phyloP scores from a whole-genome alignment of 2,888 invertebrate species.

The Strigamia crassipes region DNA sequence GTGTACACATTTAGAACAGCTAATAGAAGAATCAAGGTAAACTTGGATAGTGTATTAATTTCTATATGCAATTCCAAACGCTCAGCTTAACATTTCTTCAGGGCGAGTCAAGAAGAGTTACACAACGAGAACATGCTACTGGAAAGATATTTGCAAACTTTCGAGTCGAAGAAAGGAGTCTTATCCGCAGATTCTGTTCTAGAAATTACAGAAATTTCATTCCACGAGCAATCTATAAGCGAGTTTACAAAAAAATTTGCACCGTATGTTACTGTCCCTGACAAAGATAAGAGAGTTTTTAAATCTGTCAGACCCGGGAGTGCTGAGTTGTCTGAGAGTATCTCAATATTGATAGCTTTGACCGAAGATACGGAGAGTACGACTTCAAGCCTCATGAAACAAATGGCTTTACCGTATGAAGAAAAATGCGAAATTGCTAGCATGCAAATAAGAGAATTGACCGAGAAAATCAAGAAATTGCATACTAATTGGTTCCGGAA shows the following conservation, averaged over 20 bases:
- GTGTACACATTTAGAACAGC: too few relatives aligned
- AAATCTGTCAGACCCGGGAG: background rate
- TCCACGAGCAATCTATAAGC: background rate
- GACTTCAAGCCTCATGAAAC: background rate
- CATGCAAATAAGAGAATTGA: background rate
- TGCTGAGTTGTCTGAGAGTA: background rate
- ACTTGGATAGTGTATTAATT: too few relatives aligned
- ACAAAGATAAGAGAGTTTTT: background rate
- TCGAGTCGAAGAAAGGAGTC: background rate
- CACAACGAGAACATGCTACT: background rate
- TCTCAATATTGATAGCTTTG: background rate
- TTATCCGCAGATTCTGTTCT: background rate
- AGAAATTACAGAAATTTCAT: too few relatives aligned
- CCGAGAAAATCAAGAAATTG: background rate
- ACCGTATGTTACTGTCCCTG: too few relatives aligned
- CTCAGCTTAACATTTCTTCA: background rate
- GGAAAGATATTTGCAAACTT: background rate
- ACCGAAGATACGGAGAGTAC: background rate
- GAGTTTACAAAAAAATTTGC: background rate
- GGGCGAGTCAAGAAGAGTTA: background rate
- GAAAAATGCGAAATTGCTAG: conserved; percentile 5
- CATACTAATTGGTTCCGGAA: background rate
- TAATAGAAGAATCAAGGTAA: background rate
- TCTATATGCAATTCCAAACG: too few relatives aligned
- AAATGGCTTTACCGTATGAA: background rate